A percentile compares a stretch with the other conserved stretches of the same genome.
These are phyloP conservation scores for Antheraea assamensis DNA, from an alignment of 2,888 invertebrate genomes.

Conservation along the genomic window DNA sequence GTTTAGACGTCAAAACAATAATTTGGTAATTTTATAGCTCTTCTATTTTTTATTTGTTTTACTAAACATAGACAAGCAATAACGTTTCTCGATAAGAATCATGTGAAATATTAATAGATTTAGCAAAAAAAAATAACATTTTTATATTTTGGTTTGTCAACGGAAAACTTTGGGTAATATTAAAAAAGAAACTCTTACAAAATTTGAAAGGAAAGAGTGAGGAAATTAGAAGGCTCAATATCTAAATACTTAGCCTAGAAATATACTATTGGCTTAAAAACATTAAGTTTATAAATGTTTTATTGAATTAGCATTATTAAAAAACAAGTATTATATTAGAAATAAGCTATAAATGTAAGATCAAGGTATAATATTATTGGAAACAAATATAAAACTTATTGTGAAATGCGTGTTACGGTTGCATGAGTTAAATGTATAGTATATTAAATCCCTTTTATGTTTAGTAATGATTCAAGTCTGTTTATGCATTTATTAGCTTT, in stretches of 20 bases:
- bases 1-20: no score
- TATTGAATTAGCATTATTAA: slow-evolving; percentile 15
- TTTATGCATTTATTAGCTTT: slow-evolving; percentile 71
- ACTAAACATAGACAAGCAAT: background rate
- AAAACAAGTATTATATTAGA: slow-evolving; percentile 16
- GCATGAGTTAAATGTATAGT: slow-evolving; percentile 11
- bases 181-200: background rate
- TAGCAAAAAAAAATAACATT: slow-evolving; percentile 3
- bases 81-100: background rate
- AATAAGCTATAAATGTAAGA: background rate
- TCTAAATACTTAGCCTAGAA: slow-evolving; percentile 26
- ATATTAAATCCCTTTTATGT: slow-evolving; percentile 8
- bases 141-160: slow-evolving; percentile 45
- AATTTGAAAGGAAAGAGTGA: background rate
- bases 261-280: slow-evolving; percentile 22
- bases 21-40: no score
- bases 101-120: background rate
- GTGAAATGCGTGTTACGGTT: slow-evolving; percentile 1
- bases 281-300: slow-evolving; percentile 16
- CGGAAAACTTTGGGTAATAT: slow-evolving; percentile 43
- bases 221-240: slow-evolving; percentile 22
- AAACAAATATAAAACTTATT: background rate
- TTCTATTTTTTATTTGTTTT: background rate
- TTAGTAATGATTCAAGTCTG: slow-evolving; percentile 55
- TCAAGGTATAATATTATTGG: background rate